Conservation (phyloP, 2,113 vertebrate genomes). For the Odocoileus hemionus region DNA sequence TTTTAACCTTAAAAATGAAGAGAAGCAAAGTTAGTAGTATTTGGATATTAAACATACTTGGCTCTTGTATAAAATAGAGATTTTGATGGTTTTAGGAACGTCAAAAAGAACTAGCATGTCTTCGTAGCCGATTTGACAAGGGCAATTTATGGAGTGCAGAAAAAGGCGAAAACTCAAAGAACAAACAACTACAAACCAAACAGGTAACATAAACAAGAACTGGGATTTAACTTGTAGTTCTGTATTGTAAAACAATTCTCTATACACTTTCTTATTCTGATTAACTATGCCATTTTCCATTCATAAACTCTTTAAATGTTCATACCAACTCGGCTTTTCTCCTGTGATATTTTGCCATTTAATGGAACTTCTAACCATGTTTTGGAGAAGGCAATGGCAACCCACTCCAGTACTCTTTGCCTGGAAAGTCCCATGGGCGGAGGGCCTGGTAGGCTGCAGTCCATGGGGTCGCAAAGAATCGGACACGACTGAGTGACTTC, state of each 20-base stretch:
- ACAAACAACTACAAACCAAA: conserved; percentile 73
- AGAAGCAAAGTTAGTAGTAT: not conserved
- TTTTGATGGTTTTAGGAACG: conserved; percentile 85
- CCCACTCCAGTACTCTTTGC: no score
- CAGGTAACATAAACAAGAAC: conserved; percentile 70
- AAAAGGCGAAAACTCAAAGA: conserved; percentile 72
- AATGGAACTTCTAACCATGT: not conserved
- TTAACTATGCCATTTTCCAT: not conserved
- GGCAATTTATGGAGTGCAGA: conserved; percentile 85
- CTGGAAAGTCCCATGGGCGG: no score
- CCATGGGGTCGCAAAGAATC: no score
- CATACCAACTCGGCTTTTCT: not conserved
- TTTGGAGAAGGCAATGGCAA: not conserved
- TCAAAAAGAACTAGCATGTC: conserved; percentile 89
- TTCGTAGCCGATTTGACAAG: conserved; percentile 90
- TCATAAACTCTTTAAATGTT: not conserved
- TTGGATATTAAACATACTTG: not conserved
- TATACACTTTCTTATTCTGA: not conserved
- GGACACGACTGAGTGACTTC: no score
- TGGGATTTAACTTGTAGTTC: not conserved
- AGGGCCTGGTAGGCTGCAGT: no score
- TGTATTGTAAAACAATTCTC: not conserved
- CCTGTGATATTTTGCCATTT: not conserved
- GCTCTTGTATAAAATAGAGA: conserved; percentile 18
- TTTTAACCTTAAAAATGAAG: conserved; percentile 2